Percentiles rank a stretch among this genome's conserved stretches.
Evolutionary conservation across 1,140 invertebrate genomes (phyloP).

Genomic region (Lucilia sericata): DNA sequence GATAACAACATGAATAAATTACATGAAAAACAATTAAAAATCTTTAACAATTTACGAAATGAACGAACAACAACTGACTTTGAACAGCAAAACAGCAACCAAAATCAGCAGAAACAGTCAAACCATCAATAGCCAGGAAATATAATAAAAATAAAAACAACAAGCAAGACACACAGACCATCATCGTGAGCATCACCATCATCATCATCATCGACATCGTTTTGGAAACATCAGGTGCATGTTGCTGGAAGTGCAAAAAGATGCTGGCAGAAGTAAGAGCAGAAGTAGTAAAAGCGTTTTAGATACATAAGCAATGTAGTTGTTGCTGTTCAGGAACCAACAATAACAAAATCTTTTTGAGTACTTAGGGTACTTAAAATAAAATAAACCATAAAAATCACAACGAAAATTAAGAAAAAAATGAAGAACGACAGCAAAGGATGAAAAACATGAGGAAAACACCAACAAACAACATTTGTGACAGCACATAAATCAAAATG

Average conservation of each 20-base stretch:
- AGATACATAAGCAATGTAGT: not conserved
- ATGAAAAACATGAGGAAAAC: slow-evolving; percentile 29
- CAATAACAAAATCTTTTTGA: slow-evolving; percentile 14
- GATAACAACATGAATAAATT: slow-evolving; percentile 44
- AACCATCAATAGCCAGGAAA: not conserved
- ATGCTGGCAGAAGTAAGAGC: not conserved
- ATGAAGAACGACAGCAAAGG: not conserved
- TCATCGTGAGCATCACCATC: slow-evolving; percentile 13
- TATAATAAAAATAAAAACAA: not conserved
- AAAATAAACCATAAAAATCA: slow-evolving; percentile 33
- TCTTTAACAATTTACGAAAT: slow-evolving; percentile 42
- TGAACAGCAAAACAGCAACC: not conserved
- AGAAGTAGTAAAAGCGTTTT: not conserved
- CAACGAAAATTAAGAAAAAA: not conserved
- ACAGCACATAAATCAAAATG: slow-evolving; percentile 44
- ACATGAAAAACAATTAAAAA: slow-evolving; percentile 44
- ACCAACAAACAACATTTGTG: slow-evolving; percentile 41
- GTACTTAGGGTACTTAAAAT: slow-evolving; percentile 40
- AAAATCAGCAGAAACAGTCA: not conserved
- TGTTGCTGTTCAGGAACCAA: not conserved
- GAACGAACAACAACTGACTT: slow-evolving; percentile 30
- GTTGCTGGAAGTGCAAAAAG: not conserved
- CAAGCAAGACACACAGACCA: not conserved
- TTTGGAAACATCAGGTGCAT: slow-evolving; percentile 31
- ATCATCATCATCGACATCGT: not conserved